Base-by-base conservation (phyloP, 2,888 invertebrate genomes). In the Mesochorus sp. region DNA sequence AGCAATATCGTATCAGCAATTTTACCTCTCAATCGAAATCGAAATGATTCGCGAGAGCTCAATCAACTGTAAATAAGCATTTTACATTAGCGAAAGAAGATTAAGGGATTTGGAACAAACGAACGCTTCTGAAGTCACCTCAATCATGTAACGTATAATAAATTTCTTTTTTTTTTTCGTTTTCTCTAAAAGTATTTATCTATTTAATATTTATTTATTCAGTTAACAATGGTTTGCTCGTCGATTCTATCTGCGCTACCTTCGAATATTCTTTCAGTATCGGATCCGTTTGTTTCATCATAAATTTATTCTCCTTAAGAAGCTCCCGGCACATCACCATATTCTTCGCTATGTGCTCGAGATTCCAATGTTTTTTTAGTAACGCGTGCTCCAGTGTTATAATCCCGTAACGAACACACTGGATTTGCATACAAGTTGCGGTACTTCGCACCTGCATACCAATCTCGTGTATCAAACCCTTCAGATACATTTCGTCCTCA, bases 331-430 rank as follows among this genome's bases (percentile, higher is more conserved):
- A 95, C 21, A 87, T 82, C 8, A 92, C 90, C 87, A 97, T 94
- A 85, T 95, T 96, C 2, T 92, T 88, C 0, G 95, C 82, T 34
- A 98, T 93, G 82, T 95, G 92, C 71, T 95, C 92, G 39, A 97
- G 85, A 53, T 92, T 93, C 96, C 97, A 98, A 83, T 98, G 95
- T 89, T 97, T 96, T 39, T 94, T 92, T 17, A 99, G 91, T 14
- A 99, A 91, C 0, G 98, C 95, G 84, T 95, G 92, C 0, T 96
- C 93, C 1, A 96, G 86, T 2, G 93, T 93, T 88, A 99, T 99
- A 85, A 95, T 94, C 19, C 97, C 98, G 85, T 96, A 95, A 51
- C 97, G 93, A 12, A 97, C 93, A 87, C 98, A 96, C 79, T 96
- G 95, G 4, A 98, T 92, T 6, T 94, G 94, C 0, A 94, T 94